Evolutionary conservation across 1,140 invertebrate species (phyloP), one percentile per base, ranked within the genome.

Genomic region (Drosophila bocki): DNA sequence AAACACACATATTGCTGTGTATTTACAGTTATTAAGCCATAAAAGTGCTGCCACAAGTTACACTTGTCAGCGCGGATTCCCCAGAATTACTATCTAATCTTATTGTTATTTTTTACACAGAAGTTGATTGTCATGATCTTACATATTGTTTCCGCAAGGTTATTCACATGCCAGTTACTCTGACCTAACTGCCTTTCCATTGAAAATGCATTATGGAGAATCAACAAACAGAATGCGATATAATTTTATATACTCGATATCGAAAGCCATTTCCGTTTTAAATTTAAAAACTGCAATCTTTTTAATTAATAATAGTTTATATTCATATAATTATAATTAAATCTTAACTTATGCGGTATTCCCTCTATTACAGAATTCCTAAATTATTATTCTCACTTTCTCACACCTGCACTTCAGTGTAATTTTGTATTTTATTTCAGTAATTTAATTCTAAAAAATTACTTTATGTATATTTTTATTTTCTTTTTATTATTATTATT

Each of bases 21-120:
- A 32, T 32, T 54, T 54, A 54, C 67, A 53, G 48, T 45, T 68
- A n/a, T 22, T 44, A 70, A 44, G 62, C 39, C 67, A 37, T 41
- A 37, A 53, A 67, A 70, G 47, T 67, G 32, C 33, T 35, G 29
- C 47, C 47, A 53, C 26, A 64, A 61, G 29, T 61, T 61, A 61
- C 39, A 35, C 61, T 42, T 29, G 35, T 26, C 53, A 56, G 19
- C 7, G 13, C 22, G 62, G 63, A 68, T 68, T 70, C 39, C 62
- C 67, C 63, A 54, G 39, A 45, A 67, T 22, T 45, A 45, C 19
- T 33, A 42, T 42, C 32, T 67, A 67, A 69, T 44, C 48, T 32
- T 32, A 45, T 56, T 56, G 53, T 56, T 26, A 26, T 56, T 56
- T 47, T 54, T 26, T 56, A 56, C 53, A 39, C 53, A 56, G 53